Conservation (phyloP, 2,113 vertebrate genomes). For the Paracanthobrama guichenoti region DNA sequence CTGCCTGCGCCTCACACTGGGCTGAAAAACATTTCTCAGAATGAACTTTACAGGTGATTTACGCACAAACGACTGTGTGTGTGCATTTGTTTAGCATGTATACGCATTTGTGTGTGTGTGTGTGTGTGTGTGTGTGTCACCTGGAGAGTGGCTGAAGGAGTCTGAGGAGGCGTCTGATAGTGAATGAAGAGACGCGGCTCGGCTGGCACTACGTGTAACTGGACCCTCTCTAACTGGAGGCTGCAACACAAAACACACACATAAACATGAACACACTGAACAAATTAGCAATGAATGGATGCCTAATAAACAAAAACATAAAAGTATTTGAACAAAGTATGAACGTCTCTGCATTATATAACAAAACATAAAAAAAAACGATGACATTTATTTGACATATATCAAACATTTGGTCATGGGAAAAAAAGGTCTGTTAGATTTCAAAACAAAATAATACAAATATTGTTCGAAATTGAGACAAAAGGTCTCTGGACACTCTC, state of each 20-base stretch:
- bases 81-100: not conserved
- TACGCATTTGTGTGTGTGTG: not conserved
- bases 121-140: slow-evolving; percentile 65
- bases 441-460: too few relatives aligned
- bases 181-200: slow-evolving; percentile 76
- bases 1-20: not conserved
- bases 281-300: not conserved
- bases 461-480: too few relatives aligned
- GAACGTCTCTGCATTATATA: not conserved
- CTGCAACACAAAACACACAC: slow-evolving; percentile 69
- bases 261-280: slow-evolving; percentile 43
- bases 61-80: not conserved
- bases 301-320: not conserved
- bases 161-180: slow-evolving; percentile 81
- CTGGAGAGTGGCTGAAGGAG: slow-evolving; percentile 81
- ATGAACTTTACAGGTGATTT: slow-evolving; percentile 24
- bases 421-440: too few relatives aligned
- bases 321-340: not conserved
- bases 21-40: slow-evolving; percentile 42
- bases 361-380: not conserved
- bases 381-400: not conserved
- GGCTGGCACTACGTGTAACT: slow-evolving; percentile 64
- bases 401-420: not conserved
- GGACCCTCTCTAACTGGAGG: slow-evolving; percentile 79
- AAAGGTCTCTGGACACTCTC: too few relatives aligned